phyloP scores from a whole-genome alignment of 2,797 vertebrate genomes.

The Helostoma temminkii region DNA sequence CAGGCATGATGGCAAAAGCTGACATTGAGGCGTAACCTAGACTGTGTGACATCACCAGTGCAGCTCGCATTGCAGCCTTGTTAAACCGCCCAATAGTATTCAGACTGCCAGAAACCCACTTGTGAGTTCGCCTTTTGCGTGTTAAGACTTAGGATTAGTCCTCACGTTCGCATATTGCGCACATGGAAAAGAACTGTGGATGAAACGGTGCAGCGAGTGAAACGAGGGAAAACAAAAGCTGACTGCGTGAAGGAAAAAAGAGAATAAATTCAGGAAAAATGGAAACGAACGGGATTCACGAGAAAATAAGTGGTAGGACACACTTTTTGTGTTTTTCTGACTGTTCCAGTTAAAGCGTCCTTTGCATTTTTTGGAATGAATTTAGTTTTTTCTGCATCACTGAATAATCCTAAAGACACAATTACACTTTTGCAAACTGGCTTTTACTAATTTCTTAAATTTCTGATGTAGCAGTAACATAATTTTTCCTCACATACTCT shows the following conservation, averaged over 20 bases:
- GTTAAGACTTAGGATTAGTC: no score
- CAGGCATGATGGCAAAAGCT: neutral
- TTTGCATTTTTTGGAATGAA: neutral
- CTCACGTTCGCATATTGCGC: neutral
- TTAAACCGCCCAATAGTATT: conserved; percentile 70
- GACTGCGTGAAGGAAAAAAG: neutral
- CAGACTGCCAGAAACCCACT: conserved; percentile 30
- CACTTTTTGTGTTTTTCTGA: neutral
- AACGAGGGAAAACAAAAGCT: neutral
- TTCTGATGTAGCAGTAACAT: neutral
- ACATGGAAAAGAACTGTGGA: conserved; percentile 42
- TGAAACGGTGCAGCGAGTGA: conserved; percentile 35
- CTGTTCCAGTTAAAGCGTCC: neutral
- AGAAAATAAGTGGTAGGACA: conserved; percentile 63
- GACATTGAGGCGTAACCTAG: conserved; percentile 41
- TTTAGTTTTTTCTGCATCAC: neutral
- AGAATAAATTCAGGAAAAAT: conserved; percentile 39
- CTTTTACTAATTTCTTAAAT: neutral
- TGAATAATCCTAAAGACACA: neutral
- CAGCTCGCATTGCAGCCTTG: conserved; percentile 56
- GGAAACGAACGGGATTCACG: conserved; percentile 70
- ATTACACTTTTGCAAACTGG: neutral
- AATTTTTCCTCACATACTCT: neutral
- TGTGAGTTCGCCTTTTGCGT: conserved; percentile 18
- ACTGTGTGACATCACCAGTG: conserved; percentile 72